phyloP scores from a whole-genome alignment of 2,888 invertebrate genomes.

The Bhutanitis thaidina region DNA sequence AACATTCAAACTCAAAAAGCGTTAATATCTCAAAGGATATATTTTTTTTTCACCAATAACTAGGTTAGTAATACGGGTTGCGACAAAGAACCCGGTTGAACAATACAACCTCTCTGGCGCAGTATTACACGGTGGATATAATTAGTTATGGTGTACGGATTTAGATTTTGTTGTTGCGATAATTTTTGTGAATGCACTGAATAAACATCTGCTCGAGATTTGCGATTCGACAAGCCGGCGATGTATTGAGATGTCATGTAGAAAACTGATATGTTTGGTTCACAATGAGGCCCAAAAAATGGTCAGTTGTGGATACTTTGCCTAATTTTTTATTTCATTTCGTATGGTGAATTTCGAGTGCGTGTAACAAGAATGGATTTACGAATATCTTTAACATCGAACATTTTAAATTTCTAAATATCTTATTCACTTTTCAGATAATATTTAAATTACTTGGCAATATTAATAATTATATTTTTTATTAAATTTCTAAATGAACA shows the following conservation, averaged over 20 bases:
- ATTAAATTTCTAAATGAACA: too few relatives aligned
- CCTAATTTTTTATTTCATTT: slow-evolving; percentile 13
- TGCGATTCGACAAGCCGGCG: slow-evolving; percentile 60
- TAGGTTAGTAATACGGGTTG: slow-evolving; percentile 76
- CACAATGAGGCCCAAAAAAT: slow-evolving; percentile 66
- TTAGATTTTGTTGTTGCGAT: slow-evolving; percentile 76
- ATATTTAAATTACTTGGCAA: too few relatives aligned
- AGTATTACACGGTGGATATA: slow-evolving; percentile 76
- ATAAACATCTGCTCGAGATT: slow-evolving; percentile 74
- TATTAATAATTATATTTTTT: too few relatives aligned
- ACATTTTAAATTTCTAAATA: too few relatives aligned
- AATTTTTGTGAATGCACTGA: slow-evolving; percentile 70
- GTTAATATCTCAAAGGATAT: slow-evolving; percentile 61
- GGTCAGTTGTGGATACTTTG: slow-evolving; percentile 46
- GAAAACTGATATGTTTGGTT: slow-evolving; percentile 66
- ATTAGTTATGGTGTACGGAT: slow-evolving; percentile 79
- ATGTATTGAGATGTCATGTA: slow-evolving; percentile 71
- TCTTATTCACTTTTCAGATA: too few relatives aligned
- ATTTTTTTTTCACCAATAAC: slow-evolving; percentile 57
- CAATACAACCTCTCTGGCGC: slow-evolving; percentile 58
- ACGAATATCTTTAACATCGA: too few relatives aligned
- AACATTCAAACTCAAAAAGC: slow-evolving; percentile 68
- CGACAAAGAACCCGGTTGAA: slow-evolving; percentile 53
- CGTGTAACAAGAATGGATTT: too few relatives aligned
- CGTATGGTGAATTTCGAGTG: too few relatives aligned